Evolutionary conservation across 2,797 vertebrate genomes (phyloP).

Genomic region (Bucorvus abyssinicus): DNA sequence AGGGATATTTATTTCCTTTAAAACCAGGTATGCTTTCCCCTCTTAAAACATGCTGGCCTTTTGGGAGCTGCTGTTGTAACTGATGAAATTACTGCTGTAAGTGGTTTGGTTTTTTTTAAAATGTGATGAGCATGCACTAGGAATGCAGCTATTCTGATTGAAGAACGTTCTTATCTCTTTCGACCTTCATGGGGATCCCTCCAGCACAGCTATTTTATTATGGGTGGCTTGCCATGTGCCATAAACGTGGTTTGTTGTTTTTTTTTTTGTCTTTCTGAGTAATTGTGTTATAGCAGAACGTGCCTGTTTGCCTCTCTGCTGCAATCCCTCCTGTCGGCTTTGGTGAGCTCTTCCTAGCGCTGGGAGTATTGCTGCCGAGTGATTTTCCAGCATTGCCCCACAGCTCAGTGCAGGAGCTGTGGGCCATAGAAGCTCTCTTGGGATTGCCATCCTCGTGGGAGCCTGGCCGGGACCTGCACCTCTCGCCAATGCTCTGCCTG

Average conservation of each 20-base stretch:
- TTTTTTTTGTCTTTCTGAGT: neutral
- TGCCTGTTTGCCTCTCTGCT: neutral
- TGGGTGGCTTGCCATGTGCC: neutral
- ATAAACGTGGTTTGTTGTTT: too few relatives aligned
- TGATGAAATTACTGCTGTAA: neutral
- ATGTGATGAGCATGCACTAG: neutral
- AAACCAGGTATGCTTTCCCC: neutral
- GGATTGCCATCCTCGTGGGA: fast-evolving
- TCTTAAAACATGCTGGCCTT: neutral
- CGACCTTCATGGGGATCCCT: neutral
- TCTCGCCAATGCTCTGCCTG: fast-evolving
- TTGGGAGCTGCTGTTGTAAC: neutral
- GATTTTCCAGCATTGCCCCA: neutral
- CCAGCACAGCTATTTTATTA: neutral
- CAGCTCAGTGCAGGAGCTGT: neutral
- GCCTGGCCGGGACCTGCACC: neutral
- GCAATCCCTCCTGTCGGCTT: neutral
- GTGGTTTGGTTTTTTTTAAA: neutral
- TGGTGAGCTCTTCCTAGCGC: fast-evolving
- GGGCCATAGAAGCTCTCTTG: neutral
- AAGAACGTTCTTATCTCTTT: neutral
- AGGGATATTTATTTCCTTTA: neutral
- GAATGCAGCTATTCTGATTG: neutral
- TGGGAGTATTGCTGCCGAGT: neutral
- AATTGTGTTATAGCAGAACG: neutral